phyloP scores from a whole-genome alignment of 1,140 invertebrate species.

The Diprion similis region DNA sequence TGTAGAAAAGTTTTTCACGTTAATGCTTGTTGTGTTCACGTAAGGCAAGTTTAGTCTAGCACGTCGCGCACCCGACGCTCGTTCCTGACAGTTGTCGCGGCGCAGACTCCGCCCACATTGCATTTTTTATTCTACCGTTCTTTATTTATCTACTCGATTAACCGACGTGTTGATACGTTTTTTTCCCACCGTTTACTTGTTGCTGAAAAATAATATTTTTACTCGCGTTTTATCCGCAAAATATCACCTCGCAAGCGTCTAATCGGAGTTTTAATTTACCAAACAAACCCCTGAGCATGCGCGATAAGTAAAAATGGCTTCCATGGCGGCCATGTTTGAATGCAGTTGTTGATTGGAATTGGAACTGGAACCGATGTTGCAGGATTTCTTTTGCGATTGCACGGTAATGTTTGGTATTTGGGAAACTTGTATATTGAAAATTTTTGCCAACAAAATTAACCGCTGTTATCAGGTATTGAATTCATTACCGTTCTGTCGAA shows the following conservation, averaged over 20 bases:
- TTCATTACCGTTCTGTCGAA: too few species aligned
- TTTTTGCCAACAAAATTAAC: too few species aligned
- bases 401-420: too few species aligned
- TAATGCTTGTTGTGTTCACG: background rate
- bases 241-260: background rate
- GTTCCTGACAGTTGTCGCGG: slow-evolving; percentile 10
- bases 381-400: too few species aligned
- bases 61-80: slow-evolving; percentile 11
- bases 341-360: background rate
- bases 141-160: background rate
- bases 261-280: background rate
- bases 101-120: slow-evolving; percentile 39
- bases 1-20: background rate
- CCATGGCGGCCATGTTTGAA: slow-evolving; percentile 14
- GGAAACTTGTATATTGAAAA: too few species aligned
- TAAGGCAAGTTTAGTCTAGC: background rate
- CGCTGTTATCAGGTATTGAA: too few species aligned
- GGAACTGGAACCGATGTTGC: too few species aligned
- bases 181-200: background rate
- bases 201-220: slow-evolving; percentile 1
- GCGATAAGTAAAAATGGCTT: slow-evolving; percentile 5
- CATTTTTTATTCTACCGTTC: slow-evolving; percentile 8
- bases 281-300: background rate
- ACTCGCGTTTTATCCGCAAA: background rate
- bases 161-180: background rate